Evolutionary conservation across 2,113 vertebrate genomes (phyloP).

Genomic region (Rhabdornis inornatus): DNA sequence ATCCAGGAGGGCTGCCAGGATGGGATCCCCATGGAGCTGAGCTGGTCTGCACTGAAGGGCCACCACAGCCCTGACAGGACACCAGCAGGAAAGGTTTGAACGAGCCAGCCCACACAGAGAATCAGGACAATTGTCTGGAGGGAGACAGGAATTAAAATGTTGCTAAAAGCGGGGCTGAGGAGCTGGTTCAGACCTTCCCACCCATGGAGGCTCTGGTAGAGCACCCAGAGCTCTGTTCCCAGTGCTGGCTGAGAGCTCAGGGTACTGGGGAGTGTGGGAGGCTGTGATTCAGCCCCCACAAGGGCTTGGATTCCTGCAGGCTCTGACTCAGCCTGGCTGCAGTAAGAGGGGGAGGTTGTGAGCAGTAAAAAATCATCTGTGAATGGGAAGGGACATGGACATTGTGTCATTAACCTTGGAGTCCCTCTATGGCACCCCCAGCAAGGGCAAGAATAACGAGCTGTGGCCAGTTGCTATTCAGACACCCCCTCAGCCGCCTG

Average conservation of each 20-base stretch:
- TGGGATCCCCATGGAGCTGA: accelerated
- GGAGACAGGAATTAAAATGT: not conserved
- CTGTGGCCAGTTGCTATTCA: not conserved
- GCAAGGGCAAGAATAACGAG: not conserved
- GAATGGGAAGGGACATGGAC: not conserved
- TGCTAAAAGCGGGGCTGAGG: not conserved
- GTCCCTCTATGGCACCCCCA: not conserved
- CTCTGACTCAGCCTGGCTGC: not conserved
- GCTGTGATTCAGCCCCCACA: not conserved
- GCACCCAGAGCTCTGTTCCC: not conserved
- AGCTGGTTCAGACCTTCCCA: not conserved
- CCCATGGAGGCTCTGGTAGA: not conserved
- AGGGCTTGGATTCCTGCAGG: not conserved
- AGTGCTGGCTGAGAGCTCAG: not conserved
- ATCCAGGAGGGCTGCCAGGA: no score
- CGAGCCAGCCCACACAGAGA: not conserved
- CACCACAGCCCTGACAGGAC: not conserved
- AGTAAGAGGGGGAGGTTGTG: not conserved
- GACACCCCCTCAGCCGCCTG: not conserved
- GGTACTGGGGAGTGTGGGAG: not conserved
- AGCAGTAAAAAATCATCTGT: not conserved
- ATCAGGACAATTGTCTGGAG: not conserved
- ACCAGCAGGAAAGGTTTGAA: not conserved
- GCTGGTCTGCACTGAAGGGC: accelerated
- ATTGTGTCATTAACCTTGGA: not conserved